Evolutionary conservation across 2,888 invertebrate genomes (phyloP), one percentile per base, ranked within the genome.

Genomic region (Pseudococcus jackbeardsleyi): DNA sequence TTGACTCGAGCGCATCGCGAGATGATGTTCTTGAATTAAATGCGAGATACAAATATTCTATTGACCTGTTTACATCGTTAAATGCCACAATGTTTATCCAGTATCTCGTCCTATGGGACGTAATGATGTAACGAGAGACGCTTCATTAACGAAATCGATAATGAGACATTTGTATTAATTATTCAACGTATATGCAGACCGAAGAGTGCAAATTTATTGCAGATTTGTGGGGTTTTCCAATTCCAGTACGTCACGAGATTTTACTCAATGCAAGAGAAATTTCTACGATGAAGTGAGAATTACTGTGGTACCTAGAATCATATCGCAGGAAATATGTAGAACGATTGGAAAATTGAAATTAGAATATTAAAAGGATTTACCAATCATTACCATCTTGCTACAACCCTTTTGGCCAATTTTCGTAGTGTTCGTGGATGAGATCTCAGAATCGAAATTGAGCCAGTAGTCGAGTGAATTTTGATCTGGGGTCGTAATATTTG

Each of bases 21-120:
- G 33, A 68, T 68, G 72, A 68, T 68, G 68, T 72, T 72, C 72
- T 72, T 72, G 72, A 72, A 33, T 72, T 33, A 33, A 72, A 72
- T 39, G 72, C 72, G 33, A 72, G 33, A 2, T 1, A 72, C 33
- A 33, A 72, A 72, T 33, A 72, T 33, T 72, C 33, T 72, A 33
- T 72, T 72, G 72, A 72, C 72, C 72, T 72, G 72, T 72, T 72
- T 72, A 72, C 72, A 72, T 72, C 72, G 15, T 72, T 72, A 26
- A 72, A 42, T 17, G 72, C 72, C 72, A 72, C 72, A 72, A 72
- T 72, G 72, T 72, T 72, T 72, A 72, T 33, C 33, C 72, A 72
- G 33, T 39, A 33, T 64, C n/a, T 54, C 15, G 6, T 68, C 68
- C 15, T 26, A 7, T 72, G 6, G 54, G 1, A n/a, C 22, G 9